Evolutionary conservation across 2,113 vertebrate species (phyloP), one percentile per base, ranked within the genome.

Genomic region (Cinclus cinclus): DNA sequence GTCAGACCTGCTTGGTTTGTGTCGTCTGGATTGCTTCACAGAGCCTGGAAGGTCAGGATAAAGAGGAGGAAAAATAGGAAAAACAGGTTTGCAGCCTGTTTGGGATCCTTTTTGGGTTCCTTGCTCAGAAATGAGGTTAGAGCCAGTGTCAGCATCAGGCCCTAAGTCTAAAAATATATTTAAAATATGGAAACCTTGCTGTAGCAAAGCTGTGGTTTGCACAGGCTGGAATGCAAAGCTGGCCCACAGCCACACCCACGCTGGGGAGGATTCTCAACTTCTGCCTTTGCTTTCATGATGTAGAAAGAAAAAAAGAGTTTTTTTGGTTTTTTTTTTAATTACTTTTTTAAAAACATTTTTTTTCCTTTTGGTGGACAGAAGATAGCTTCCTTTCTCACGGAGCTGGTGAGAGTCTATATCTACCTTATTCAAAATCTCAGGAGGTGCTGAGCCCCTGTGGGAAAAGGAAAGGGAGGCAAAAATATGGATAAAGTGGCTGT

Each of bases 241-340:
- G 96, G 82, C n/a, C 1, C 52, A 9, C 25, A 71, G 77, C 87
- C 92, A 90, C 80, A 56, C 47, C 81, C 87, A 76, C 0, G 0
- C 70, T 37, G 78, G 58, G 76, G 75, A 64, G 52, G 58, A 21
- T 11, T 71, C 85, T 69, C 87, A 79, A 7, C 82, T 73, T 76
- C 74, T 76, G 85, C 82, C 63, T 65, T 93, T 75, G 62, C 85
- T 93, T 93, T 93, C 62, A 73, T 95, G 53, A 49, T 90, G 50
- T 27, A 69, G 78, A 23, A 68, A 68, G 24, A 7, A 47, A 63
- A 63, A 73, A 62, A 69, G 4, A 24, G 25, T 7, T 46, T 62
- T 5, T 33, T 49, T 49, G 15, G 12, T 52, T 13, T 3, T 52
- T 52, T 42, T 31, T 25, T 31, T 30, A 24, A 6, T 28, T 21